Base-by-base conservation (phyloP, 1,140 invertebrate genomes). In the Drosophila bifasciata region DNA sequence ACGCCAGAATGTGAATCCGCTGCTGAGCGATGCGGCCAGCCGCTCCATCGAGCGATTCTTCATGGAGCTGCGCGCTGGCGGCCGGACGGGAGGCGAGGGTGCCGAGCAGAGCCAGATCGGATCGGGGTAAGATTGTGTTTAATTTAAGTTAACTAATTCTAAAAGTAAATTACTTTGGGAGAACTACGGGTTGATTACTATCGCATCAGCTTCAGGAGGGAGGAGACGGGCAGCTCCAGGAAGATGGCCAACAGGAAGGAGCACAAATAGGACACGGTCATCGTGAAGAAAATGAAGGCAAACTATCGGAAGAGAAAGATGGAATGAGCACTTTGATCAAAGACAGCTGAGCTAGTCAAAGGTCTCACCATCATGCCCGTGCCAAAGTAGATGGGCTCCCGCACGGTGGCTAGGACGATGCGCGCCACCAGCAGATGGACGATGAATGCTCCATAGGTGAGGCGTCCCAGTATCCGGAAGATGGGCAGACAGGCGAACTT, bases 1-100 rank as follows among this genome's bases (percentile, higher is more conserved):
- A 1, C 94, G 95, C 55, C 96, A 97, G 91, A 97, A 98, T 92
- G 96, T 98, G 0, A 94, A 96, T 75, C 97, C 98, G 11, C 94
- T 94, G 86, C 92, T 99, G 46, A 95, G 94, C 48, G 84, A 83
- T 16, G 94, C 94, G 49, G 97, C 97, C 15, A 94, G 94, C 5
- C 91, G 92, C 59, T 91, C 95, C 5, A 85, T 99, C 9, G 94
- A 96, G 91, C 91, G 95, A 6, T 98, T 97, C 92, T 99, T 98
- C 91, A 92, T 98, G 16, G 93, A 96, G 64, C 92, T 99, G 39
- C 92, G 97, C 19, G 43, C 16, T 0, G 53, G 59, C 28, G 45
- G 46, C 0, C 5, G 32, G 3, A 4, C 32, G 3, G 32, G 32
- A 13, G 32, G 19, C 7, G 50, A 67, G 5, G 46, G 79, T 15